A percentile compares a stretch with the other conserved stretches of the same genome.
Conservation (phyloP, 2,888 invertebrate genomes). For the Agonopterix arenella region DNA sequence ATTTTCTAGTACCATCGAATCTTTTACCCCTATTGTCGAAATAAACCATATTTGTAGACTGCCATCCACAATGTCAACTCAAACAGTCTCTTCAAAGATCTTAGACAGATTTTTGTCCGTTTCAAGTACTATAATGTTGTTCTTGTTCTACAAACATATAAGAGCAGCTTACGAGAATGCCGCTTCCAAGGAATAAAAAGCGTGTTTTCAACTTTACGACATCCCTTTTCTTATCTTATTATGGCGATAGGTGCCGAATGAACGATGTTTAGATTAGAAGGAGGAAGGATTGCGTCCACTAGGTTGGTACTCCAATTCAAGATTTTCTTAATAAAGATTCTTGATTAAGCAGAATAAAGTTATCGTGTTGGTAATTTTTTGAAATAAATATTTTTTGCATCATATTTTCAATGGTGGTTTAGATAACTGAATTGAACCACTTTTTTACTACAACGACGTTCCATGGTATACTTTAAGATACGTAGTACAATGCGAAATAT, state of each 20-base stretch:
- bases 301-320: neutral
- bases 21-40: too few species aligned
- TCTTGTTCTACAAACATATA: constrained; percentile 19
- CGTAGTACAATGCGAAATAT: too few species aligned
- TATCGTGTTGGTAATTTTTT: too few species aligned
- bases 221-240: constrained; percentile 59
- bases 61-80: neutral
- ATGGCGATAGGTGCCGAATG: constrained; percentile 57
- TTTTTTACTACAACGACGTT: too few species aligned
- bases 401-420: too few species aligned
- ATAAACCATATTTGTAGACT: too few species aligned
- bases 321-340: too few species aligned
- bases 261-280: constrained; percentile 44
- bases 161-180: constrained; percentile 31
- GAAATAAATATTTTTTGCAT: too few species aligned
- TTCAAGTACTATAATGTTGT: neutral
- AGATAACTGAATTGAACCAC: too few species aligned
- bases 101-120: neutral
- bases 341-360: too few species aligned
- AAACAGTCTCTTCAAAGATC: neutral
- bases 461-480: too few species aligned
- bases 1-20: too few species aligned
- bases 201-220: constrained; percentile 60
- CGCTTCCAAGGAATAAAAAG: constrained; percentile 47
- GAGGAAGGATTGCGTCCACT: constrained; percentile 8